Evolutionary conservation across 2,888 invertebrate genomes (phyloP).

Genomic region (Agriopis leucophaearia): DNA sequence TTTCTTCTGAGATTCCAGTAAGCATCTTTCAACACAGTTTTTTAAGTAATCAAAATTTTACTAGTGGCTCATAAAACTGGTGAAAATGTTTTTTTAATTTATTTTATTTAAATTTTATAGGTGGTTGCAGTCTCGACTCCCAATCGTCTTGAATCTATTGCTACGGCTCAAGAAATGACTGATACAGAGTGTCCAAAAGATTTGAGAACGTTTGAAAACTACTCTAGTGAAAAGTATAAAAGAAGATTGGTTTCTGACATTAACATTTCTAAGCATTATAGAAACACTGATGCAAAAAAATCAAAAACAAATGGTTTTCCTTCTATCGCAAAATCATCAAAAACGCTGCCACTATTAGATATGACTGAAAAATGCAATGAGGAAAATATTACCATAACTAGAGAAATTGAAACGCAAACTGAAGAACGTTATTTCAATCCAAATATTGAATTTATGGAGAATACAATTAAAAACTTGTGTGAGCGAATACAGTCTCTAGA

Average conservation of each 20-base stretch:
- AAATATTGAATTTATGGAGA: conserved; percentile 55
- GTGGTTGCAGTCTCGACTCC: not conserved
- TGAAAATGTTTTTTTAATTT: no score
- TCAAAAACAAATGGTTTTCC: not conserved
- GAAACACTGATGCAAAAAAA: not conserved
- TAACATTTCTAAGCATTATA: not conserved
- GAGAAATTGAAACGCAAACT: conserved; percentile 58
- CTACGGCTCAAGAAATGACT: not conserved
- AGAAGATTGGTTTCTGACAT: not conserved
- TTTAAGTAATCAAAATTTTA: not conserved
- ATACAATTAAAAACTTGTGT: conserved; percentile 52
- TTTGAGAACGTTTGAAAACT: not conserved
- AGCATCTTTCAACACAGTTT: conserved; percentile 15
- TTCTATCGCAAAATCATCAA: not conserved
- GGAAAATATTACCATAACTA: conserved; percentile 27
- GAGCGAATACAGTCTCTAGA: conserved; percentile 53
- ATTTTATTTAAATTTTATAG: conserved; percentile 20
- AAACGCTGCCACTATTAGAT: not conserved
- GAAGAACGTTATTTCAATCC: conserved; percentile 52
- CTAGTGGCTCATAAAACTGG: no score
- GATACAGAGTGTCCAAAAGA: not conserved
- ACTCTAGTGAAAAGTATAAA: not conserved
- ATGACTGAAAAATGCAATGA: not conserved
- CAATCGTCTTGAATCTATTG: conserved; percentile 2
- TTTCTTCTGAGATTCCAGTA: conserved; percentile 48